Conservation (phyloP, 2,113 vertebrate genomes). For the Lepus americanus region DNA sequence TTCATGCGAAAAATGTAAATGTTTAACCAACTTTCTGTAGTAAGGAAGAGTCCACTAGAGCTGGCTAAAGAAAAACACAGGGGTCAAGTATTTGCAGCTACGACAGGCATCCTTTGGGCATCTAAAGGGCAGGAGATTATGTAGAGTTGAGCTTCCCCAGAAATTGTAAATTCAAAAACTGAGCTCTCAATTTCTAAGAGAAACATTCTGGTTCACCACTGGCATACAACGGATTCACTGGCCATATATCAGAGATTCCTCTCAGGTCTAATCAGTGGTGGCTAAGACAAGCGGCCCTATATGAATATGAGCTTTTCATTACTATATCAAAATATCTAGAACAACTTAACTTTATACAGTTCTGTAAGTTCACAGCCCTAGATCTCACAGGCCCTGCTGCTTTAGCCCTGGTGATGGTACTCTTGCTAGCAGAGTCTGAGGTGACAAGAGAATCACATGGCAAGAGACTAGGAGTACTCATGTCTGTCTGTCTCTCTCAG, state of each 20-base stretch:
- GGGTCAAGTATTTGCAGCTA: accelerated
- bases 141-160: neutral
- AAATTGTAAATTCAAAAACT: neutral
- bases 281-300: neutral
- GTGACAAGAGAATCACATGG: too few species aligned
- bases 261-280: neutral
- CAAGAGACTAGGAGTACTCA: too few species aligned
- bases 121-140: neutral
- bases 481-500: too few species aligned
- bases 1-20: neutral
- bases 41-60: neutral
- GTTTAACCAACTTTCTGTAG: neutral
- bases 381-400: too few species aligned
- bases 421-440: too few species aligned
- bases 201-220: neutral
- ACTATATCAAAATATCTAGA: too few species aligned
- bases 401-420: too few species aligned
- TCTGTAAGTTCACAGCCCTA: too few species aligned
- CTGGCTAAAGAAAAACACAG: neutral
- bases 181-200: neutral
- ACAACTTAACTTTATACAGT: too few species aligned
- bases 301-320: too few species aligned
- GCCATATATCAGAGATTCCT: neutral
- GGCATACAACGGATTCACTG: neutral
- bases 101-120: neutral